phyloP scores from a whole-genome alignment of 2,797 vertebrate species.

The Rhyacichthys aspro region DNA sequence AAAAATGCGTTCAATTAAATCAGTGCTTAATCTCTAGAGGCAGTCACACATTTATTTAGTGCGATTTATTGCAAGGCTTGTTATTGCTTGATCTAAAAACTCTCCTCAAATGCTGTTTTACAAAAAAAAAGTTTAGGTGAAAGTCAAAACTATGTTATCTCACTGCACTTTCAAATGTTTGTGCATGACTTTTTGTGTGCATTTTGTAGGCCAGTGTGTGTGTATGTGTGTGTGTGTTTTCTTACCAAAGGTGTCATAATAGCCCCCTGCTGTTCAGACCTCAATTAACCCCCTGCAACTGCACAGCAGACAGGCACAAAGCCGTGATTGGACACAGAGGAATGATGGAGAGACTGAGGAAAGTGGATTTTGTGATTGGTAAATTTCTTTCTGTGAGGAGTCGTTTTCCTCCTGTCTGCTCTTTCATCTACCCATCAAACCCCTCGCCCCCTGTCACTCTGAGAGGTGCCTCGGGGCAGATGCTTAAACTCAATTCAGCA shows the following conservation, averaged over 20 bases:
- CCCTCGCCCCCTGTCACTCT: slow-evolving; percentile 51
- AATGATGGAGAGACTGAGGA: slow-evolving; percentile 48
- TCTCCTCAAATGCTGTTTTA: too few relatives aligned
- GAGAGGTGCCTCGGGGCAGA: slow-evolving; percentile 71
- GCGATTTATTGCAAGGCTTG: too few relatives aligned
- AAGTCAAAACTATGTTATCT: too few relatives aligned
- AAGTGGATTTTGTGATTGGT: slow-evolving; percentile 59
- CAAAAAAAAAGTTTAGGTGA: too few relatives aligned
- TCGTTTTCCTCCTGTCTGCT: slow-evolving; percentile 50
- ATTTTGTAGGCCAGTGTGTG: not conserved
- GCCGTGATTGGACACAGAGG: slow-evolving; percentile 44
- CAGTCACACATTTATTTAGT: too few relatives aligned
- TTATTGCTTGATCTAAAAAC: too few relatives aligned
- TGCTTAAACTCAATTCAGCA: slow-evolving; percentile 72
- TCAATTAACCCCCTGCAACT: slow-evolving; percentile 77
- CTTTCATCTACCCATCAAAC: slow-evolving; percentile 69
- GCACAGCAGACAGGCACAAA: slow-evolving; percentile 52
- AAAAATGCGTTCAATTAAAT: too few relatives aligned
- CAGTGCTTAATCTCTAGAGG: too few relatives aligned
- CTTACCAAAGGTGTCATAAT: slow-evolving; percentile 69
- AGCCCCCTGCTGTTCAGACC: slow-evolving; percentile 69
- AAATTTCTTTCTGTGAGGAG: slow-evolving; percentile 47
- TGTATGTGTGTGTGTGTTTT: slow-evolving; percentile 32
- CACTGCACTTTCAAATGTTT: slow-evolving; percentile 5
- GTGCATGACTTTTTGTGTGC: not conserved